Percentiles rank a stretch among this genome's conserved stretches.
phyloP scores from a whole-genome alignment of 2,888 invertebrate species.

The Sesia apiformis region DNA sequence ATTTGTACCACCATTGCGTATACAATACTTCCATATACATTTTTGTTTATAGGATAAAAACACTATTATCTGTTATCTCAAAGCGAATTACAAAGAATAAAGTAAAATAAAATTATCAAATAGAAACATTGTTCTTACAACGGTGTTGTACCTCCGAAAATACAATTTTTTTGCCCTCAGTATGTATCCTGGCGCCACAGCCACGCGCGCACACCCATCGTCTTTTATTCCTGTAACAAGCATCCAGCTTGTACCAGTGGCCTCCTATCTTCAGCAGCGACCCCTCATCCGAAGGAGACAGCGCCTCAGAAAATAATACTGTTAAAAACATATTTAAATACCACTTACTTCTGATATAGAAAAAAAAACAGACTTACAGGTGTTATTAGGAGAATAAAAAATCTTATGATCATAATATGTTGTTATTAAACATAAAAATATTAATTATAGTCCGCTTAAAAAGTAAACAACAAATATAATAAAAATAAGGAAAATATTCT shows the following conservation, averaged over 20 bases:
- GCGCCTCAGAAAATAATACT: not conserved
- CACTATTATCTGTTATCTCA: too few species aligned
- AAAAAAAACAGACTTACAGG: not conserved
- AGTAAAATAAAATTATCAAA: slow-evolving; percentile 19
- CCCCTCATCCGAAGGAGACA: slow-evolving; percentile 11
- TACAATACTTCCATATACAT: too few species aligned
- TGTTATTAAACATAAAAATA: slow-evolving; percentile 3
- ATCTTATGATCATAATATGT: not conserved
- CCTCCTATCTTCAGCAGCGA: slow-evolving; percentile 48
- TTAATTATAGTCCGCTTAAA: slow-evolving; percentile 3
- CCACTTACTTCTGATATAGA: too few species aligned
- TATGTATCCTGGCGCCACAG: slow-evolving; percentile 60
- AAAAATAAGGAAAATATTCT: slow-evolving; percentile 1
- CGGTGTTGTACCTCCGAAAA: slow-evolving; percentile 49
- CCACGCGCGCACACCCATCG: slow-evolving; percentile 61
- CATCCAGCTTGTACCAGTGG: slow-evolving; percentile 55
- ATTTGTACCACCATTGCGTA: too few species aligned
- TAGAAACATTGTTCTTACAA: slow-evolving; percentile 38
- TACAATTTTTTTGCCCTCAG: slow-evolving; percentile 50
- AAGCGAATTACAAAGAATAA: too few species aligned
- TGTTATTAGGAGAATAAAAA: not conserved
- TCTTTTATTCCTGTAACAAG: slow-evolving; percentile 41
- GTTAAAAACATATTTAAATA: not conserved
- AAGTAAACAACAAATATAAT: slow-evolving; percentile 3
- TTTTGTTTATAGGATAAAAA: too few species aligned